Evolutionary conservation across 2,888 invertebrate species (phyloP).

Genomic region (Scaptomyza tumidula): DNA sequence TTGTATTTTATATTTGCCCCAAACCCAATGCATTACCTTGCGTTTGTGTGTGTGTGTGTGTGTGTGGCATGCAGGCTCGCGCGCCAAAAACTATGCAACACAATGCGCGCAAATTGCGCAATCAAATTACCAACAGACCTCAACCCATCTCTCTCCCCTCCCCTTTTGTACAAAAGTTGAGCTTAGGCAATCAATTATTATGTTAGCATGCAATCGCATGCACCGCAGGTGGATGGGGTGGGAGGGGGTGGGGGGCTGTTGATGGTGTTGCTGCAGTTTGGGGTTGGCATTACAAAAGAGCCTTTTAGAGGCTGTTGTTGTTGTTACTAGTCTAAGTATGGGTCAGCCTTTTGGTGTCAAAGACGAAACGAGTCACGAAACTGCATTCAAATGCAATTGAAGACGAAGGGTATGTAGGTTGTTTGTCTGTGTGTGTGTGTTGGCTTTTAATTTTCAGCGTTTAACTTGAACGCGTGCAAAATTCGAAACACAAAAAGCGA

Average conservation of each 20-base stretch:
- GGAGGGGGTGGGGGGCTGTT: too few relatives aligned
- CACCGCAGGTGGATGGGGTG: background rate
- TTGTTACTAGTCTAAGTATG: conserved; percentile 63
- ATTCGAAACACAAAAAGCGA: conserved; percentile 4
- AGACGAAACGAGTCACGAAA: conserved; percentile 64
- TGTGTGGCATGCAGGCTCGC: conserved; percentile 49
- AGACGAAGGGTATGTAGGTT: conserved; percentile 10
- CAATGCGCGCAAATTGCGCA: conserved; percentile 82
- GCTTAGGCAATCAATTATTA: conserved; percentile 79
- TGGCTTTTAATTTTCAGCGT: conserved; percentile 64
- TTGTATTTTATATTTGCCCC: conserved; percentile 11
- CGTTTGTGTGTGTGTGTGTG: background rate
- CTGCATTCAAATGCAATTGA: conserved; percentile 30
- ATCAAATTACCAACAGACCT: conserved; percentile 70
- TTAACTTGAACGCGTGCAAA: conserved; percentile 69
- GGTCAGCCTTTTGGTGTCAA: conserved; percentile 74
- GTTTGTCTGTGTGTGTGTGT: conserved; percentile 1
- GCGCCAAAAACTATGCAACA: conserved; percentile 82
- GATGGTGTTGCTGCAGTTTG: conserved; percentile 11
- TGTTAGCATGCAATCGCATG: conserved; percentile 70
- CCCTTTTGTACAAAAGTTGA: conserved; percentile 29
- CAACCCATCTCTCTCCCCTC: background rate
- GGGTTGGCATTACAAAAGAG: conserved; percentile 63
- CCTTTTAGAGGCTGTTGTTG: conserved; percentile 66
- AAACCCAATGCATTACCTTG: background rate